Evolutionary conservation across 2,797 vertebrate genomes (phyloP), one percentile per base, ranked within the genome.

Genomic region (Florisuga fusca): DNA sequence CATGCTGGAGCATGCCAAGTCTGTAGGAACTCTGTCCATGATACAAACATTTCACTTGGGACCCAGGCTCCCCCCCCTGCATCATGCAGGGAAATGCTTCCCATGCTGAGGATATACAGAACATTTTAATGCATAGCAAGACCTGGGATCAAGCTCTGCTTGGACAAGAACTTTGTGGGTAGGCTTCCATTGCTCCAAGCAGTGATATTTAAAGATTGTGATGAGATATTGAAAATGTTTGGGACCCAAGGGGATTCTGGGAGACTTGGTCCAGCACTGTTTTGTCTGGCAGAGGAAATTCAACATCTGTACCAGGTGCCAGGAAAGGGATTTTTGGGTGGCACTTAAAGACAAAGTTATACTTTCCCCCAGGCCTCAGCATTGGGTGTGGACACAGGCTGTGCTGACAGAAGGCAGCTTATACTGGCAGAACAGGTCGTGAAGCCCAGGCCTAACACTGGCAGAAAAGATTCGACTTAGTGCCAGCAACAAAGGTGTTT

Each of bases 331-430:
- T 27, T 78, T 80, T 82, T 50, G 54, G 36, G 74, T 76, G 61
- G 19, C 48, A 69, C 19, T 63, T 76, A 61, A 91, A 84, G 31
- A 54, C 26, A n/a, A 81, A 84, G 51, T 82, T 94, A 87, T 77
- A 80, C 20, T 23, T 74, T 12, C 22, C 84, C 77, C n/a, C 41
- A 64, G 63, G 57, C 59, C 57, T 87, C 89, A 85, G 20, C 27
- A 51, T 0, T 93, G 50, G 50, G 67, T 58, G 36, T 90, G 61
- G 84, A 84, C 59, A 82, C 41, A 73, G 57, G 25, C 67, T 93
- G 80, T 91, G 74, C 85, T 93, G 83, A 90, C 69, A 90, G 77
- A 90, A 94, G 71, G 80, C 77, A 90, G 55, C 74, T 95, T 94
- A 87, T 90, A 90, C 84, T 95, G 77, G 84, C 84, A 94, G 45